Percentiles rank a stretch among this genome's conserved stretches.
These are phyloP conservation scores for Rhaphigaster nebulosa DNA, from an alignment of 2,888 invertebrate genomes.

Conservation along the genomic window DNA sequence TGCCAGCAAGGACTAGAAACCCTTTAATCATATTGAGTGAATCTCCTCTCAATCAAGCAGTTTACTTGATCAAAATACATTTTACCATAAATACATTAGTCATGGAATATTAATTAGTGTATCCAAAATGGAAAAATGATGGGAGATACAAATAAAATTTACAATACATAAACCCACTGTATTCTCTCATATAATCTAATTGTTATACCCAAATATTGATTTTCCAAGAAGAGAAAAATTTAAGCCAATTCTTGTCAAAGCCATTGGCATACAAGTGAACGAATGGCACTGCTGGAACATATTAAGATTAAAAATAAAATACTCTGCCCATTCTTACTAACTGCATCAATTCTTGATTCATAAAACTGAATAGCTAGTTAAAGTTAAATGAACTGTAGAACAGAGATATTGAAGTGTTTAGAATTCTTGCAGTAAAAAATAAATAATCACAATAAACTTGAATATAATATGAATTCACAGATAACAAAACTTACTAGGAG, in stretches of 20 bases:
- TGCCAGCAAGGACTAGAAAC: too few relatives aligned
- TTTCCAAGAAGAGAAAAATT: neutral
- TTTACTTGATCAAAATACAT: too few relatives aligned
- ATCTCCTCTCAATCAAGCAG: too few relatives aligned
- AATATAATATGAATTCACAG: too few relatives aligned
- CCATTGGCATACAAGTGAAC: neutral
- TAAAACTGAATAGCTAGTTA: neutral
- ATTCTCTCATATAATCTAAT: conserved; percentile 1
- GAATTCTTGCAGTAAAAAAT: neutral
- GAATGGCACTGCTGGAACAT: neutral
- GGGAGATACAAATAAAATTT: neutral
- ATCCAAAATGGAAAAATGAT: too few relatives aligned
- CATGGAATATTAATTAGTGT: neutral
- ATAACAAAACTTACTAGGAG: too few relatives aligned
- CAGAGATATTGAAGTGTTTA: neutral
- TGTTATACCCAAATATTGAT: neutral
- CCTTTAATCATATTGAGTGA: too few relatives aligned
- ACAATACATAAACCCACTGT: neutral
- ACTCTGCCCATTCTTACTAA: neutral
- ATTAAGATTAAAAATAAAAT: neutral
- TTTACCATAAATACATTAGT: neutral
- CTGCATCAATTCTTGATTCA: neutral
- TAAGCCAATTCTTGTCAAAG: neutral
- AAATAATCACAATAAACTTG: neutral
- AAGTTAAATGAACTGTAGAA: neutral